Evolutionary conservation across 1,140 invertebrate species (phyloP).

Genomic region (Frieseomelitta varia): DNA sequence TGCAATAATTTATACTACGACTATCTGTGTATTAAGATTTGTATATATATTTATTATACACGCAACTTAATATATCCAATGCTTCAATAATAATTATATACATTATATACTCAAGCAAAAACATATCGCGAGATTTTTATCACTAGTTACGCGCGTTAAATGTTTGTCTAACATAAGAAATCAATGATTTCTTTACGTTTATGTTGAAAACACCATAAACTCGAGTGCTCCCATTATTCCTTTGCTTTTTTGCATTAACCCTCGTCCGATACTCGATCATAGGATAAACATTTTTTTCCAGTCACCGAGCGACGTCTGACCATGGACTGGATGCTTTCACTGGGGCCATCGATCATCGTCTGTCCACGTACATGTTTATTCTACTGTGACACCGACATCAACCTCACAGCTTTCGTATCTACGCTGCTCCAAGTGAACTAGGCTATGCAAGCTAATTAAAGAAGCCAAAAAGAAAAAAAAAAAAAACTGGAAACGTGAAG

Average conservation of each 20-base stretch:
- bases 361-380: constrained; percentile 10
- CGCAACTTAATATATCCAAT: not conserved
- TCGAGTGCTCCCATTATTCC: not conserved
- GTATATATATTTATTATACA: not conserved
- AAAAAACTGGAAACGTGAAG: no score
- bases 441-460: not conserved
- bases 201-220: not conserved
- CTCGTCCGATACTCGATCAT: not conserved
- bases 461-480: not conserved
- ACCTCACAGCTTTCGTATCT: not conserved
- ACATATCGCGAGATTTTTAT: not conserved
- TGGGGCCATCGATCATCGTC: constrained; percentile 30
- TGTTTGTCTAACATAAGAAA: not conserved
- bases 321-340: constrained; percentile 23
- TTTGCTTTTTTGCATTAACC: not conserved
- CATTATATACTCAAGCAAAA: not conserved
- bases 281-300: constrained; percentile 35
- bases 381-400: constrained; percentile 1
- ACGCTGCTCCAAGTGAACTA: not conserved
- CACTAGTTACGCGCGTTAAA: not conserved
- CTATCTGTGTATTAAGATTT: not conserved
- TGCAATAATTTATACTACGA: no score
- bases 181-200: not conserved
- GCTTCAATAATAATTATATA: no score
- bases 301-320: constrained; percentile 17